Evolutionary conservation across 2,113 vertebrate species (phyloP).

Genomic region (Megalops atlanticus): DNA sequence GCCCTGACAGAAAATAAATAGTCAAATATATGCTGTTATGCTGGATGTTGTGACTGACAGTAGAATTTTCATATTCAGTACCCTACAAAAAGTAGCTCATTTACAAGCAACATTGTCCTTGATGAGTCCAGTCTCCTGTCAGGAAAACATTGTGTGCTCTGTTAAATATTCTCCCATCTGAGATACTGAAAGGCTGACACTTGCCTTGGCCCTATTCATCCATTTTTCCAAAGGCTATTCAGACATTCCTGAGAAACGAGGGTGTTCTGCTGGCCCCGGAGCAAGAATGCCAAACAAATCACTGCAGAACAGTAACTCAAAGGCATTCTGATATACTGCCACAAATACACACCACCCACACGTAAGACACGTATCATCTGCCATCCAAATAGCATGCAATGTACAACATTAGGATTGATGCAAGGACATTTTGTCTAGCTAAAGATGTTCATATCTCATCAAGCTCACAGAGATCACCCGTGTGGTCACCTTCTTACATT

Average conservation of each 20-base stretch:
- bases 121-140: neutral
- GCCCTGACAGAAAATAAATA: neutral
- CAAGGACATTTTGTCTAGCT: no score
- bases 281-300: constrained; percentile 3
- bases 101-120: neutral
- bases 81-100: neutral
- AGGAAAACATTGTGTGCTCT: neutral
- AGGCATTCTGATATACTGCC: neutral
- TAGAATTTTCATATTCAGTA: neutral
- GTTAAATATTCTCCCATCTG: neutral
- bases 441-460: no score
- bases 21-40: neutral
- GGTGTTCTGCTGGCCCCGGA: neutral
- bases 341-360: neutral
- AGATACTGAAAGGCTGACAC: neutral
- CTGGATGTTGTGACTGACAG: neutral
- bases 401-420: no score
- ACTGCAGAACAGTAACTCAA: neutral
- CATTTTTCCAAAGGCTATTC: neutral
- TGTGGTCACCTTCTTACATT: no score
- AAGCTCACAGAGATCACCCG: no score
- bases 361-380: no score
- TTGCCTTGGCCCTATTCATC: neutral
- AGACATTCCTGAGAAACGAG: neutral
- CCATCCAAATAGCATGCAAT: no score